These are phyloP conservation scores for Lagopus leucura DNA, from an alignment of 2,113 vertebrate species.

Conservation along the genomic window DNA sequence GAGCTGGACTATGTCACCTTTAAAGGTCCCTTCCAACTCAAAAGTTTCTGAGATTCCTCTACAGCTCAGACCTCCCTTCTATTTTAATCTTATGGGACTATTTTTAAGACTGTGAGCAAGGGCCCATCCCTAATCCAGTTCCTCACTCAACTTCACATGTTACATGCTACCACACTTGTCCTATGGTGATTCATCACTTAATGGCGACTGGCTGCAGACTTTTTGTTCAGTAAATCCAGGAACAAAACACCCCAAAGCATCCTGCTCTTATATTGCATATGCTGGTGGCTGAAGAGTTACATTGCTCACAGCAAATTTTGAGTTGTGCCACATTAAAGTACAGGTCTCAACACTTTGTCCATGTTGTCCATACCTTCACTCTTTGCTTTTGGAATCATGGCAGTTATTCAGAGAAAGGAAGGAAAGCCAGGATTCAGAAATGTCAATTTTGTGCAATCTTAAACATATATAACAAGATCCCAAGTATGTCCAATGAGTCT, in stretches of 20 bases:
- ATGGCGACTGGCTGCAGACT: accelerated
- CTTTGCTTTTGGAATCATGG: not conserved
- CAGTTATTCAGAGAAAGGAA: not conserved
- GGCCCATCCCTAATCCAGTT: not conserved
- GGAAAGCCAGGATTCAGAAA: not conserved
- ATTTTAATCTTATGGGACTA: not conserved
- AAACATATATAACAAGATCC: not conserved
- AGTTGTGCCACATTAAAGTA: not conserved
- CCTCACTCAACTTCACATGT: not conserved
- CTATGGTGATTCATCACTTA: not conserved
- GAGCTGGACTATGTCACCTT: too few relatives aligned
- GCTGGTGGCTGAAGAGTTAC: not conserved
- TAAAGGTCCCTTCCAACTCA: too few relatives aligned
- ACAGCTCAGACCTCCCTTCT: not conserved
- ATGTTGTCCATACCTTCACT: not conserved
- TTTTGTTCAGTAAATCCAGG: not conserved
- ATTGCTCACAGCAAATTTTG: not conserved
- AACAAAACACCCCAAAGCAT: not conserved
- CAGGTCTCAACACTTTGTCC: not conserved
- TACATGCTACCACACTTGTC: not conserved
- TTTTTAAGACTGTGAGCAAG: not conserved
- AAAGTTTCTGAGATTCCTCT: too few relatives aligned
- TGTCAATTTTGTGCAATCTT: not conserved
- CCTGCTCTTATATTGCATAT: not conserved
- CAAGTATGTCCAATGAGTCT: not conserved